phyloP scores from a whole-genome alignment of 2,888 invertebrate species.

The Caenorhabditis parvicauda region DNA sequence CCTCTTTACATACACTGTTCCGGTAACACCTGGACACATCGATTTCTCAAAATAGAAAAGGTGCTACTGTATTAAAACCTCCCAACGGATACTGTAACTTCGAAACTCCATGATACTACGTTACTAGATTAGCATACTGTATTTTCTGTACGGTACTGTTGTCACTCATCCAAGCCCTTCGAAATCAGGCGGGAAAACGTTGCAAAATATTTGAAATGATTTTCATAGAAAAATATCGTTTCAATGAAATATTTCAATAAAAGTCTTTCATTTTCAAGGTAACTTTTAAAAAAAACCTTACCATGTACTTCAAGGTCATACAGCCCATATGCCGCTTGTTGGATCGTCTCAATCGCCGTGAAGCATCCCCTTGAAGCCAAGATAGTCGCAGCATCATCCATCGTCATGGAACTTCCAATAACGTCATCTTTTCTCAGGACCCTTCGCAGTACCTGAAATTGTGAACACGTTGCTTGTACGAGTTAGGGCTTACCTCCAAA shows the following conservation, averaged over 20 bases:
- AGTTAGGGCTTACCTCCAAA: conserved; percentile 43
- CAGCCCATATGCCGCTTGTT: conserved; percentile 63
- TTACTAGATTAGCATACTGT: no score
- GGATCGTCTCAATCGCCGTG: conserved; percentile 61
- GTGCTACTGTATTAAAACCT: no score
- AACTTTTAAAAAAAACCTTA: conserved; percentile 1
- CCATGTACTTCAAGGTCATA: conserved; percentile 61
- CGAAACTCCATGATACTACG: no score
- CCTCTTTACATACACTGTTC: no score
- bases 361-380: conserved; percentile 84
- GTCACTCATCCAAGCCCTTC: no score
- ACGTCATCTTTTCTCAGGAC: conserved; percentile 66
- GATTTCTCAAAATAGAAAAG: no score
- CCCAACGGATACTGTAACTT: no score
- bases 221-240: background rate
- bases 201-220: no score
- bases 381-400: conserved; percentile 76
- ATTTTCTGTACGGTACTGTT: no score
- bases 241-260: background rate
- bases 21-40: no score
- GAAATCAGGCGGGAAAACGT: no score
- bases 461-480: background rate
- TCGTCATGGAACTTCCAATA: conserved; percentile 76
- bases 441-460: conserved; percentile 28
- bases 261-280: background rate